Evolutionary conservation across 1,140 invertebrate species (phyloP), one percentile per base, ranked within the genome.

Genomic region (Drosophila sulfurigaster): DNA sequence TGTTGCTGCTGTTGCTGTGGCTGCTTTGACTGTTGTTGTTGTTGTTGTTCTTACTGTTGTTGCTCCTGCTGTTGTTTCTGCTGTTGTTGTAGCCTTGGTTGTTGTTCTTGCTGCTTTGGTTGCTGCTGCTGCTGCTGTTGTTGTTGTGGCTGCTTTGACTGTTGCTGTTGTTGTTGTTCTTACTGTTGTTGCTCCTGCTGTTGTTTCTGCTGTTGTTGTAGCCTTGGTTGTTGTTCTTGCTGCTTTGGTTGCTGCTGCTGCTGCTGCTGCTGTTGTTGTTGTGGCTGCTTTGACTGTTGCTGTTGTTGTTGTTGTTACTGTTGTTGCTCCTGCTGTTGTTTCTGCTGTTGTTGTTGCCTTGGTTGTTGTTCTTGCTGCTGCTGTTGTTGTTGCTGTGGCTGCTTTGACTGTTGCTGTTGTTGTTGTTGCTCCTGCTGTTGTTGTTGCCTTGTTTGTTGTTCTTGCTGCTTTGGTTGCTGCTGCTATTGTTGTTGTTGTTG

Each of bases 181-280:
- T 66, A 43, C 51, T 69, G 63, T 43, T 51, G 66, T 64, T 70
- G 67, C 8, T 48, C 7, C 5, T 62, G 58, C 20, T 59, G 25
- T 5, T 66, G 20, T 25, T 25, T 43, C 57, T 73, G 62, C 41
- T 51, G 66, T 67, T 70, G 67, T 4, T 25, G 20, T 25, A 58
- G 20, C 20, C 4, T 25, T 25, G 20, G 66, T 56, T 70, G 67
- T 1, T 20, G 20, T 3, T 62, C 43, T n/a, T 59, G n/a, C 10
- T 66, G 49, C 51, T 69, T 58, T 43, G 48, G 66, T 64, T 70
- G 67, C 8, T 48, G n/a, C 5, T 62, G 58, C 20, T 59, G 25
- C 10, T 66, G 20, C 20, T 25, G 20, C 4, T 25, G 48, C 57
- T 73, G 62, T 43, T 51, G 66, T 67, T 70, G 67, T 4, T 25